Percentiles rank a stretch among this genome's conserved stretches.
Conservation (phyloP, 1,140 invertebrate genomes). For the Lanistes nyassanus region DNA sequence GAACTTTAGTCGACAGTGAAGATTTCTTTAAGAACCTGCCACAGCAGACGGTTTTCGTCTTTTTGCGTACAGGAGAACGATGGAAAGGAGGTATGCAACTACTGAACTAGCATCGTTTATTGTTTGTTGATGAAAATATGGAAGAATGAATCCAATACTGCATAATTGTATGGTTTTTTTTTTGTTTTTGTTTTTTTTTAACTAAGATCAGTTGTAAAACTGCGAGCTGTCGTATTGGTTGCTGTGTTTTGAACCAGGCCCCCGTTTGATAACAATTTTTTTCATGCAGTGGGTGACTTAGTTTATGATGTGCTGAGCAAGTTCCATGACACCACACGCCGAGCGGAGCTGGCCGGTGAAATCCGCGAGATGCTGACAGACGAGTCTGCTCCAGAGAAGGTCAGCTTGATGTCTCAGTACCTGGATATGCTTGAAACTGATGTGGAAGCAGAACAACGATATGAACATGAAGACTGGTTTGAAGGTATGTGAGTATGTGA, state of each 20-base stretch:
- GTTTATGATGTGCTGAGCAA: conserved; percentile 54
- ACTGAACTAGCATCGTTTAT: neutral
- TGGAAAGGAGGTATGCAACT: conserved; percentile 54
- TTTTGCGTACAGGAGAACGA: conserved; percentile 50
- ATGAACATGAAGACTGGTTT: conserved; percentile 63
- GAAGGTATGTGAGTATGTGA: conserved; percentile 46
- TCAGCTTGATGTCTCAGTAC: conserved; percentile 57
- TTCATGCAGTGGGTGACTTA: conserved; percentile 47
- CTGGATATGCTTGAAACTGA: conserved; percentile 54
- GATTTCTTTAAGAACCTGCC: conserved; percentile 56
- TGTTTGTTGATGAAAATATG: too few relatives aligned
- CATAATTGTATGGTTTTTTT: neutral
- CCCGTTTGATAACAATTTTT: neutral
- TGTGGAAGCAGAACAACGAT: conserved; percentile 47
- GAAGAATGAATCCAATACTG: too few relatives aligned
- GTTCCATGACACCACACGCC: conserved; percentile 43
- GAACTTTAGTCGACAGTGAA: conserved; percentile 50
- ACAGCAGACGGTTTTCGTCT: conserved; percentile 57
- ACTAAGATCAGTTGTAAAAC: neutral
- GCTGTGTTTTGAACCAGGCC: too few relatives aligned
- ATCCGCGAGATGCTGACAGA: conserved; percentile 49
- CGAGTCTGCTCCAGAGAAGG: conserved; percentile 52
- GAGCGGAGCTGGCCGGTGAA: conserved; percentile 53
- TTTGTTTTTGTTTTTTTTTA: conserved; percentile 7
- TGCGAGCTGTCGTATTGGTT: too few relatives aligned